Base-by-base conservation (phyloP, 2,113 vertebrate genomes). In the Podarcis raffonei region DNA sequence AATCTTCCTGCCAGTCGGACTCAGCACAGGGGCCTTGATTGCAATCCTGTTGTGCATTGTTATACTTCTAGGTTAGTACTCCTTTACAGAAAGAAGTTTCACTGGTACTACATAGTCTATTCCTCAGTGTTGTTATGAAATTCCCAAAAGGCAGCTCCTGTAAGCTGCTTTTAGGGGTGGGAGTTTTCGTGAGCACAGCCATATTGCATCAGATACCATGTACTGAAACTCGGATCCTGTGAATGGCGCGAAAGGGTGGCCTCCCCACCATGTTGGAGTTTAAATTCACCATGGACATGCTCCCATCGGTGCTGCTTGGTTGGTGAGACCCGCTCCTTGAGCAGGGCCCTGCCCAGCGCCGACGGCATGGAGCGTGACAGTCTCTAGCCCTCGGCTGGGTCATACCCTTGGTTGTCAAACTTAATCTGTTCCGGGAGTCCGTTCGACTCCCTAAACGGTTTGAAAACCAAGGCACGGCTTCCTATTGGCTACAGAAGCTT, bases 41-140 rank as follows among this genome's bases (percentile, higher is more conserved):
- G 99, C 99, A 91, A 99, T 99, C 89, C 96, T 99, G 53, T 95
- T 99, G 68, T 99, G 99, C 89, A 98, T 99, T 91, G 81, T 99
- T 94, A 99, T 99, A 93, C 96, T 99, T 79, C 95, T 99, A 96
- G 98, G 99, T 99, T 91, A 97, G 98, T 97, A 79, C 66, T 65
- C 86, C 83, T 81, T 2, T 6, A 13, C 7, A 68, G n/a, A 71
- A 59, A n/a, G 30, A 15, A n/a, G 42, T 32, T 20, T 35, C 23
- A 42, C 9, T 82, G 27, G 4, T 53, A 62, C 27, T 53, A n/a
- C 9, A 77, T 77, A n/a, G 27, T 65, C n/a, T 37, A 23, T 23
- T 32, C 53, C 23, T 30, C 13, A 18, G 30, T 7, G 37, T 15
- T 81, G 65, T 16, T 81, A 32, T 2, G 13, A 65, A 62, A 32